These are phyloP conservation scores for Jaculus jaculus DNA, from an alignment of 2,113 vertebrate species.

Conservation along the genomic window DNA sequence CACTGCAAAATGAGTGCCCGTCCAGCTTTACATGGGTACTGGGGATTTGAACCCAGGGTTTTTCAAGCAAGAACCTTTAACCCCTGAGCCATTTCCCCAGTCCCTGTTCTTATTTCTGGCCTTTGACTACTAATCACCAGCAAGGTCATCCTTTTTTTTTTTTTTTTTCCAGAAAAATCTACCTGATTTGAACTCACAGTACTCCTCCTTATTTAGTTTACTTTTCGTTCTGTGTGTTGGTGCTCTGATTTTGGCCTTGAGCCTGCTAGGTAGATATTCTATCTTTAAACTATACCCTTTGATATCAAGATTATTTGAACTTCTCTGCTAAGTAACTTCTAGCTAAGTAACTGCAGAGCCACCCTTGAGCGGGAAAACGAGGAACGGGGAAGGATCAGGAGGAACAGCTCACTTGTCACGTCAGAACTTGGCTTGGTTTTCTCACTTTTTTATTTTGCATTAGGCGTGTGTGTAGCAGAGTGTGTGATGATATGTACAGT, in stretches of 20 bases:
- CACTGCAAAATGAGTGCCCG: too few species aligned
- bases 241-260: background rate
- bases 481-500: too few species aligned
- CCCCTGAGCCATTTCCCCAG: too few species aligned
- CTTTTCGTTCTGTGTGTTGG: background rate
- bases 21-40: too few species aligned
- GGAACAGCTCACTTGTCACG: background rate
- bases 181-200: background rate
- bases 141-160: background rate
- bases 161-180: background rate
- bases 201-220: background rate
- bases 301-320: background rate
- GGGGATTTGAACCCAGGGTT: too few species aligned
- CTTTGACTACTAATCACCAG: background rate
- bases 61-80: too few species aligned
- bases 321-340: background rate
- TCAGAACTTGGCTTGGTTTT: background rate
- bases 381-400: background rate
- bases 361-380: background rate
- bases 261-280: background rate
- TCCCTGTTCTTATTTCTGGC: slow-evolving; percentile 33
- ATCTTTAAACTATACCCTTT: background rate
- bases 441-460: background rate
- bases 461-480: too few species aligned
- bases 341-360: background rate